Conservation (phyloP, 2,888 invertebrate genomes). For the Aspidiotus rigidus region DNA sequence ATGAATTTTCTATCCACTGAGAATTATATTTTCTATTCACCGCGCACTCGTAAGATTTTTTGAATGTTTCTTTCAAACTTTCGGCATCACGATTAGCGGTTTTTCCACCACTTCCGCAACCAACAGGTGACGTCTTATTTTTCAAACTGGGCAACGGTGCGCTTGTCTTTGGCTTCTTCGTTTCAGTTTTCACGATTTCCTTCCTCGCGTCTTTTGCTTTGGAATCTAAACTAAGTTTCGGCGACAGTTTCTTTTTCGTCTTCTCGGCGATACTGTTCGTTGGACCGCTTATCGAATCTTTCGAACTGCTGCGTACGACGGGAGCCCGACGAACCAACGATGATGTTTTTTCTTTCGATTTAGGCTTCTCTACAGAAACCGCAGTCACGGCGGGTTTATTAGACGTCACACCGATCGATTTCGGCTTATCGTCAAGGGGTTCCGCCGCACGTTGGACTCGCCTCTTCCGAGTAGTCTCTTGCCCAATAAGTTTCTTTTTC, state of each 20-base stretch:
- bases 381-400: neutral
- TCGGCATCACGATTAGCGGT: neutral
- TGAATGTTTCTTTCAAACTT: neutral
- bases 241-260: slow-evolving; percentile 18
- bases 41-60: slow-evolving; percentile 7
- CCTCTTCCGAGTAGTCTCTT: slow-evolving; percentile 5
- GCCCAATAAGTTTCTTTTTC: slow-evolving; percentile 1
- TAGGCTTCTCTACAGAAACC: neutral
- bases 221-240: slow-evolving; percentile 25
- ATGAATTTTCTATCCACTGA: slow-evolving; percentile 5
- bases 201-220: slow-evolving; percentile 14
- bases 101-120: neutral
- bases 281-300: slow-evolving; percentile 5
- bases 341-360: slow-evolving; percentile 1
- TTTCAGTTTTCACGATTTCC: slow-evolving; percentile 6
- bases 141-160: slow-evolving; percentile 12
- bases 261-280: neutral
- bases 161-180: neutral
- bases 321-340: neutral
- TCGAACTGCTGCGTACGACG: slow-evolving; percentile 8
- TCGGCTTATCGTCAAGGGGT: slow-evolving; percentile 19
- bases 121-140: neutral
- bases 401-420: neutral
- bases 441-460: slow-evolving; percentile 17
- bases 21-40: slow-evolving; percentile 6